These are phyloP conservation scores for Neofelis nebulosa DNA, from an alignment of 2,113 vertebrate species.

Conservation along the genomic window DNA sequence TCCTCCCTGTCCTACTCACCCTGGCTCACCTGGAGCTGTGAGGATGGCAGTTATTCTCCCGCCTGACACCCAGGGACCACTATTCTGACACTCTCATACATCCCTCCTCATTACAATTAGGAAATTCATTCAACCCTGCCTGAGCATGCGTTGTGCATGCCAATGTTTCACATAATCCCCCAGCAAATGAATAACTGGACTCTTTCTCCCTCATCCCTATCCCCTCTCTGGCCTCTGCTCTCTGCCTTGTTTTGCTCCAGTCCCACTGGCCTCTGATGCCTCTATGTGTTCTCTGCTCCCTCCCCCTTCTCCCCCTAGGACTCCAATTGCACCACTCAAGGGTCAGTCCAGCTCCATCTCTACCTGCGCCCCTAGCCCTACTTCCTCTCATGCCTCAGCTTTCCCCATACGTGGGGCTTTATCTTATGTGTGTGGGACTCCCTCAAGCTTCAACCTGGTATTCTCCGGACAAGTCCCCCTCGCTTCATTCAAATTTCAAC, in stretches of 20 bases:
- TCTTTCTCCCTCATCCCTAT: background rate
- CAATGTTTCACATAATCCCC: background rate
- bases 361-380: background rate
- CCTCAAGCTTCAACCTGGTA: too few relatives aligned
- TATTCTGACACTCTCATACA: background rate
- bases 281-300: fast-evolving
- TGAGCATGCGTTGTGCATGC: background rate
- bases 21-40: background rate
- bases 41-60: background rate
- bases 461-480: background rate
- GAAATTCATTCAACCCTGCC: background rate
- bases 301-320: background rate
- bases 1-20: background rate
- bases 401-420: background rate
- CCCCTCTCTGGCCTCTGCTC: background rate
- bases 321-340: background rate
- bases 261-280: background rate
- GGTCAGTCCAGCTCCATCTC: background rate
- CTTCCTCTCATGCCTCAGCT: background rate
- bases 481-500: background rate
- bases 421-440: background rate
- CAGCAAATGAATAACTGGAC: background rate
- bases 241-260: background rate
- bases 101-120: background rate
- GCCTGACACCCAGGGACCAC: background rate